Conservation (phyloP, 2,888 invertebrate genomes). For the Monoplex corrugatus region DNA sequence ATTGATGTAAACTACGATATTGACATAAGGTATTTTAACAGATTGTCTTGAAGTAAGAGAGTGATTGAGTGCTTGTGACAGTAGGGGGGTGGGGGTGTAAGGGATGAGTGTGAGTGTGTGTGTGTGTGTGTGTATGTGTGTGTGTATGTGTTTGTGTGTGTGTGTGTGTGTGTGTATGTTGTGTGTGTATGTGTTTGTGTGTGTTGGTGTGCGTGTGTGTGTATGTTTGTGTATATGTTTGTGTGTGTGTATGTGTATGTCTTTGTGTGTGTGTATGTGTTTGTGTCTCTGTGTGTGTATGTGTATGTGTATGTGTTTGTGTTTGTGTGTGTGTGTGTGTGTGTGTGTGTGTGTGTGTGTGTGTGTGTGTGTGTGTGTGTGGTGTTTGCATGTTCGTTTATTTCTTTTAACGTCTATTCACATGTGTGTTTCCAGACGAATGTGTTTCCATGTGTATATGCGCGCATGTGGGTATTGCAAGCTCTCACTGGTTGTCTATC, state of each 20-base stretch:
- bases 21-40: too few relatives aligned
- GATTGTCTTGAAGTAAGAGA: too few relatives aligned
- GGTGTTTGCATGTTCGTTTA: not conserved
- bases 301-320: too few relatives aligned
- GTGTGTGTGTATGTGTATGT: conserved; percentile 10
- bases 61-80: too few relatives aligned
- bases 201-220: not conserved
- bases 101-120: not conserved
- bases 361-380: conserved; percentile 12
- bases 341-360: not conserved
- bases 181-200: too few relatives aligned
- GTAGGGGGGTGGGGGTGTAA: too few relatives aligned
- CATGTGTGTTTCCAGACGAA: too few relatives aligned
- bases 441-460: not conserved
- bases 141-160: not conserved
- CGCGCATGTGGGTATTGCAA: not conserved
- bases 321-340: too few relatives aligned
- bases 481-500: too few relatives aligned
- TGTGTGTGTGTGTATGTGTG: conserved; percentile 20
- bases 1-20: too few relatives aligned
- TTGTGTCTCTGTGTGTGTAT: too few relatives aligned
- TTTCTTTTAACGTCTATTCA: not conserved
- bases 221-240: conserved; percentile 16
- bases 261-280: not conserved
- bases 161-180: too few relatives aligned